Evolutionary conservation across 1,140 invertebrate genomes (phyloP).

Genomic region (Orchesella cincta): DNA sequence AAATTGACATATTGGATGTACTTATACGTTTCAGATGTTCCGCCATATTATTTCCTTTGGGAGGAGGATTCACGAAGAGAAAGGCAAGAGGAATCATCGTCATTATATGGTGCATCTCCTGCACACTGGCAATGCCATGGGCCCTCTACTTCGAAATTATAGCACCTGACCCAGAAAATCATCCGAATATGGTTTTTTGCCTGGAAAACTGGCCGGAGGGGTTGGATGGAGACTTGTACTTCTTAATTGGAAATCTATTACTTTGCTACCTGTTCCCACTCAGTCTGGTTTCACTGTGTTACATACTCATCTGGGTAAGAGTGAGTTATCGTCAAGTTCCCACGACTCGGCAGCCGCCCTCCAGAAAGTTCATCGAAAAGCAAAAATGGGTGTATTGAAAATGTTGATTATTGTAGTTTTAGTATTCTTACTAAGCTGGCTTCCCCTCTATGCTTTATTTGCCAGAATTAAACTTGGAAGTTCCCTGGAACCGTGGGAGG

Average conservation of each 20-base stretch:
- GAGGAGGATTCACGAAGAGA: slow-evolving; percentile 84
- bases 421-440: slow-evolving; percentile 90
- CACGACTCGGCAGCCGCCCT: slow-evolving; percentile 84
- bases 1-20: too few species aligned
- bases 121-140: slow-evolving; percentile 83
- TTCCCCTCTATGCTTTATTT: slow-evolving; percentile 89
- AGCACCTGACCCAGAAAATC: slow-evolving; percentile 59
- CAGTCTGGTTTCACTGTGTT: slow-evolving; percentile 86
- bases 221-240: slow-evolving; percentile 77
- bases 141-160: slow-evolving; percentile 84
- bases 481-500: slow-evolving; percentile 69
- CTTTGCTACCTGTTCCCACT: slow-evolving; percentile 92
- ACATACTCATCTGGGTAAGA: slow-evolving; percentile 88
- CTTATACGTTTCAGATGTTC: slow-evolving; percentile 88
- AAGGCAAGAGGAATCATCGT: slow-evolving; percentile 81
- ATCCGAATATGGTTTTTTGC: slow-evolving; percentile 64
- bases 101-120: slow-evolving; percentile 86
- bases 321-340: slow-evolving; percentile 85
- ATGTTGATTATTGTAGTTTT: slow-evolving; percentile 95
- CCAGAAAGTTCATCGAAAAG: slow-evolving; percentile 87
- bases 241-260: slow-evolving; percentile 83
- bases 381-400: slow-evolving; percentile 90
- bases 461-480: slow-evolving; percentile 80
- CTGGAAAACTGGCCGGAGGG: slow-evolving; percentile 81
- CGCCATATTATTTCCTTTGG: slow-evolving; percentile 91